Base-by-base conservation (phyloP, 1,140 invertebrate genomes). In the Drosophila sechellia region DNA sequence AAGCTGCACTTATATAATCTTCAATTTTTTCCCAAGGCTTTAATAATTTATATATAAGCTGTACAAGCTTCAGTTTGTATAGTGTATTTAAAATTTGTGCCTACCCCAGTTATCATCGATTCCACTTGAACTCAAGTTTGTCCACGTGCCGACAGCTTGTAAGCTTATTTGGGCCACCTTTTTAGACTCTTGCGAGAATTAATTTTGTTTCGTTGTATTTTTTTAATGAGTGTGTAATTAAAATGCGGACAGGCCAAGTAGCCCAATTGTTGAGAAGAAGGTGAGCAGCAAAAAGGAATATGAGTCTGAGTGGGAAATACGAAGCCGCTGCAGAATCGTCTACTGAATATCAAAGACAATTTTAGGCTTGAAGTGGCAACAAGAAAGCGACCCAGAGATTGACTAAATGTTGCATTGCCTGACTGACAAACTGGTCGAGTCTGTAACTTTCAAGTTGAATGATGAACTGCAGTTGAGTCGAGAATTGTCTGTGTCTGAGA, bases 141-240 rank as follows among this genome's bases (percentile, higher is more conserved):
- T 60, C 64, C 81, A 85, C 81, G 81, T 85, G 81, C 81, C 81
- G 57, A 86, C 60, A 81, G 63, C 63, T 68, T 76, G 43, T 66
- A 55, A 52, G 68, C 55, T 74, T 35, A 81, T 55, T 59, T 55
- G 46, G 27, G 35, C 43, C 50, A 59, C 53, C 65, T 46, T 63
- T 57, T 63, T 43, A 40, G 57, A 45, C 45, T 43, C 49, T 40
- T 57, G 31, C 35, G 31, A 49, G 59, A 85, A 78, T 74, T 77
- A 81, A 86, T 78, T 86, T 74, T 42, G 68, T 56, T 83, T 75
- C 74, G 42, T 56, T 65, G 34, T 64, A 39, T 64, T 56, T 75
- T 75, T 56, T 74, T 71, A 80, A 81, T 81, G 68, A 50, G 60
- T 64, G 40, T 74, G 77, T 86, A 85, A 85, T 85, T 85, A 85